Base-by-base conservation (phyloP, 2,888 invertebrate genomes). In the Spisula subtruncata region DNA sequence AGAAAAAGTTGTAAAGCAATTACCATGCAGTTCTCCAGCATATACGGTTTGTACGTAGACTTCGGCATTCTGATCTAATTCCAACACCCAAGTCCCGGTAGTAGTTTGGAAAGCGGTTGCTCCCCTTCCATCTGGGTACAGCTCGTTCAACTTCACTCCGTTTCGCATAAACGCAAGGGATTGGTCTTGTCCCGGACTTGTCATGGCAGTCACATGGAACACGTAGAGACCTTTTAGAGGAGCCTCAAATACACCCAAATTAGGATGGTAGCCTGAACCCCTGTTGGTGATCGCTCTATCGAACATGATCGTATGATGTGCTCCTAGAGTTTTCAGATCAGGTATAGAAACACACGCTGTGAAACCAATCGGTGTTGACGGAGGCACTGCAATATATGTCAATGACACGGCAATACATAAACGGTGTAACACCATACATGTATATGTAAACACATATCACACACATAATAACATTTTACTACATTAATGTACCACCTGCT, bases 181-280 rank as follows among this genome's bases (percentile, higher is more conserved):
- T n/a, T 79, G 79, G 6, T 35, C 12, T 8, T 79, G 18, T 20
- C 46, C 79, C 0, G 79, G 79, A 2, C 35, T 79, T 5, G 79
- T 46, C 79, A 79, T 79, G 20, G 79, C 79, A 6, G 35, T 79
- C 35, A 35, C 41, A 20, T 79, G 79, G 20, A 79, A 79, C 5
- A 79, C 79, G 35, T 79, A 79, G 12, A 79, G 35, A 8, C 79
- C 79, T 79, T 46, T 79, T 8, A 41, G n/a, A 35, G 79, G 79
- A 32, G 79, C 79, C 20, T 35, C 46, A n/a, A 79, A 79, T 12
- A 79, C 79, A 20, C 79, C 79, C 35, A 46, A 20, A 32, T 79
- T 35, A 35, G 35, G 18, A 41, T 79, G 79, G 35, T 79, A 79
- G 8, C 41, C 79, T 8, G 79, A 41, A 5, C 79, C 79, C 35